A percentile compares a stretch with the other conserved stretches of the same genome.
Conservation (phyloP, 2,113 vertebrate genomes). For the Hucho hucho region DNA sequence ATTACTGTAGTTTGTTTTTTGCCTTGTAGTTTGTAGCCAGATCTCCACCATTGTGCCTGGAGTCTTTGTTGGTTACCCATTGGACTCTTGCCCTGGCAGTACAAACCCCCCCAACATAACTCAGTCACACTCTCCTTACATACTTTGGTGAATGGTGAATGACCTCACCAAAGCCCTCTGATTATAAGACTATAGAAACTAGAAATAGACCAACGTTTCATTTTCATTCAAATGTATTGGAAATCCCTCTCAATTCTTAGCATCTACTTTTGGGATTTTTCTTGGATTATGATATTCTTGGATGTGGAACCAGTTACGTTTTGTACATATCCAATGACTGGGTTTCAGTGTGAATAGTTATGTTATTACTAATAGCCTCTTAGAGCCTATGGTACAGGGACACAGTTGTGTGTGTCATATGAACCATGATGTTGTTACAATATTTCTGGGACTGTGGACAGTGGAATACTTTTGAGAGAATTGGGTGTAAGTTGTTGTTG, state of each 20-base stretch:
- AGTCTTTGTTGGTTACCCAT: constrained; percentile 12
- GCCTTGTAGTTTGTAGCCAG: constrained; percentile 2
- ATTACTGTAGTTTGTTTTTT: background rate
- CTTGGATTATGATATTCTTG: background rate
- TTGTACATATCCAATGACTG: background rate
- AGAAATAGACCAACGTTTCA: constrained; percentile 11
- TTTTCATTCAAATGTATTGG: background rate
- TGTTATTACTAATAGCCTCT: background rate
- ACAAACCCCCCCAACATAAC: constrained; percentile 18
- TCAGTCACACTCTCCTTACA: background rate
- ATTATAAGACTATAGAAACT: background rate
- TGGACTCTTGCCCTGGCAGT: constrained; percentile 14
- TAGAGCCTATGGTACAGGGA: too few species aligned
- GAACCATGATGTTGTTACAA: too few species aligned
- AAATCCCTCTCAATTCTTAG: background rate
- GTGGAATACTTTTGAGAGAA: too few species aligned
- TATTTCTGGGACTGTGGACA: too few species aligned
- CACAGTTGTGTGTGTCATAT: too few species aligned
- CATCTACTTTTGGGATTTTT: background rate
- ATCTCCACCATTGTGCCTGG: constrained; percentile 16
- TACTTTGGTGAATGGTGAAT: constrained; percentile 16
- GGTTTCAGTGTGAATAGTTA: background rate
- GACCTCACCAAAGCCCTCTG: constrained; percentile 10
- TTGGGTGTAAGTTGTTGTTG: too few species aligned
- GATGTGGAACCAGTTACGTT: background rate